These are phyloP conservation scores for Tortrix viridana DNA, from an alignment of 2,888 invertebrate species.

Conservation along the genomic window DNA sequence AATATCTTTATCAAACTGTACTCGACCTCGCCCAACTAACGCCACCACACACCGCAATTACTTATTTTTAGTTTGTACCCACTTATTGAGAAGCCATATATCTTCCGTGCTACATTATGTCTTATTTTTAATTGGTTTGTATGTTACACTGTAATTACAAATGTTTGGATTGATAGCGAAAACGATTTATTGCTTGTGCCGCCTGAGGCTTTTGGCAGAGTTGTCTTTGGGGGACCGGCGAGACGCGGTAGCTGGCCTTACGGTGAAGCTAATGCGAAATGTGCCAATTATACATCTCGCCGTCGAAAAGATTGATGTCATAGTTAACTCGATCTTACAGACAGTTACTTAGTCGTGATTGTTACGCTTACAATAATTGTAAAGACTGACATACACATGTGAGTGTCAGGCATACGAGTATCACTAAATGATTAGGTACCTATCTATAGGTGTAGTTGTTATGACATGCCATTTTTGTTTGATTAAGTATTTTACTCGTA, in stretches of 20 bases:
- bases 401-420: too few species aligned
- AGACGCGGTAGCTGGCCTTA: slow-evolving; percentile 4
- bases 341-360: too few species aligned
- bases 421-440: too few species aligned
- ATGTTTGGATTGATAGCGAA: slow-evolving; percentile 37
- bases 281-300: slow-evolving; percentile 1
- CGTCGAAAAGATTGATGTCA: slow-evolving; percentile 1
- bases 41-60: slow-evolving; percentile 45
- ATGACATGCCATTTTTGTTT: too few species aligned
- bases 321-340: neutral
- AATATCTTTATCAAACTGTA: slow-evolving; percentile 13
- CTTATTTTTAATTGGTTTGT: slow-evolving; percentile 39
- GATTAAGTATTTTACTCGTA: too few species aligned
- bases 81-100: slow-evolving; percentile 47
- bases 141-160: slow-evolving; percentile 37
- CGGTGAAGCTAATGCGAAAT: neutral
- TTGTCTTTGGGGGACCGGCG: neutral
- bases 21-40: slow-evolving; percentile 53
- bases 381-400: too few species aligned
- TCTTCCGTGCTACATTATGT: slow-evolving; percentile 50
- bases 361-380: too few species aligned
- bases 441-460: too few species aligned
- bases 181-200: slow-evolving; percentile 29
- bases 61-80: slow-evolving; percentile 42
- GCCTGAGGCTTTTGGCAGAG: slow-evolving; percentile 20